Conservation (phyloP, 2,888 invertebrate species). For the Rotaria macrura region DNA sequence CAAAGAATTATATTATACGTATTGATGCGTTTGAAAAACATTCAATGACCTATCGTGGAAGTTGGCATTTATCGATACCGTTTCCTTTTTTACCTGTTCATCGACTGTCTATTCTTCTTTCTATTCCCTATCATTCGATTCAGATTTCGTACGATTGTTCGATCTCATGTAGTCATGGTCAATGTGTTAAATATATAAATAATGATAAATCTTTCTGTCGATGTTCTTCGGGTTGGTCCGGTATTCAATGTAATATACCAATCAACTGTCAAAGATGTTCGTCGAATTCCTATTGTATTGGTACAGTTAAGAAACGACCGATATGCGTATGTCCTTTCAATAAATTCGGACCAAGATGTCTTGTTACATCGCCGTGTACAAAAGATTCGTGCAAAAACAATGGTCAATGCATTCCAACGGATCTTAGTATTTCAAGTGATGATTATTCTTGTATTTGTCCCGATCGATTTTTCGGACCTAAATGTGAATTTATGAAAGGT, state of each 20-base stretch:
- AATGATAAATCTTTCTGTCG: neutral
- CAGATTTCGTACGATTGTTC: neutral
- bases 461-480: neutral
- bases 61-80: neutral
- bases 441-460: neutral
- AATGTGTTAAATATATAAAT: neutral
- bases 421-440: neutral
- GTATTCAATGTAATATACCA: neutral
- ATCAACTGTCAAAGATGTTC: neutral
- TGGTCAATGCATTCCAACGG: neutral
- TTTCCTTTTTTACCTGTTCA: neutral
- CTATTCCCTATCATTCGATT: neutral
- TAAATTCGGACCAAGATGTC: conserved; percentile 2
- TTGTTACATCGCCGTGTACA: neutral
- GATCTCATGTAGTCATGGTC: neutral
- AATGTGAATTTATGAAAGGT: neutral
- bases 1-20: neutral
- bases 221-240: neutral
- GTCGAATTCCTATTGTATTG: neutral
- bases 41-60: neutral
- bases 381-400: neutral
- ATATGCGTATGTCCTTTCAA: neutral
- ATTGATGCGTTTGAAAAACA: neutral
- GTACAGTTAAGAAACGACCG: neutral
- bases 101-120: neutral